phyloP scores from a whole-genome alignment of 2,888 invertebrate genomes.

The Pinctada fucata region DNA sequence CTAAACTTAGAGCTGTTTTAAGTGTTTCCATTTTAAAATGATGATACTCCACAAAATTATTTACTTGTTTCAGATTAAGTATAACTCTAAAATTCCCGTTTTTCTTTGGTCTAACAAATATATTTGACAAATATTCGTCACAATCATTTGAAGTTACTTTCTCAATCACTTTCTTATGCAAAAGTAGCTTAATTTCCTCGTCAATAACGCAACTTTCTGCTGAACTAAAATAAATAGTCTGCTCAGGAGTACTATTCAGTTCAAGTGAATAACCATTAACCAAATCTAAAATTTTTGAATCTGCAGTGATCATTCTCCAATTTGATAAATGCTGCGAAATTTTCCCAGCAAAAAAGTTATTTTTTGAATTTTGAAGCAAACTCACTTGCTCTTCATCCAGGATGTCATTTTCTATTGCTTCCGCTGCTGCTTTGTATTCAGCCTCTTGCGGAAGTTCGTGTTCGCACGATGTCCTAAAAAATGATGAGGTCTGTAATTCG shows the following conservation, averaged over 20 bases:
- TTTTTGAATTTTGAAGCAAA: background rate
- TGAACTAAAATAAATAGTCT: background rate
- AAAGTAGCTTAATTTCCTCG: too few species aligned
- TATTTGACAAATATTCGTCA: conserved; percentile 29
- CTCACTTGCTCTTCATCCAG: conserved; percentile 12
- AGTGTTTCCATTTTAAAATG: conserved; percentile 49
- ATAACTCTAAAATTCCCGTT: conserved; percentile 35
- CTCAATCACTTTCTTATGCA: too few species aligned
- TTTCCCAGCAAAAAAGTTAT: conserved; percentile 27
- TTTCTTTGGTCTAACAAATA: conserved; percentile 32
- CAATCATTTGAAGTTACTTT: conserved; percentile 7
- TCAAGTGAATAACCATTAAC: conserved; percentile 30
- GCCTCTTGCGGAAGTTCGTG: conserved; percentile 2
- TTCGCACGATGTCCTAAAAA: conserved; percentile 15
- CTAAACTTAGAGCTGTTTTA: conserved; percentile 28
- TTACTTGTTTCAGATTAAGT: conserved; percentile 34
- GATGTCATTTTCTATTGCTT: conserved; percentile 14
- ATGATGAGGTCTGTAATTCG: too few species aligned
- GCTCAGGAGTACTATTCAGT: conserved; percentile 13
- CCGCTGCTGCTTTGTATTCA: too few species aligned
- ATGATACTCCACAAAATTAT: conserved; percentile 36
- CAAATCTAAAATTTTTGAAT: conserved; percentile 27
- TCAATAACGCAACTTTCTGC: background rate
- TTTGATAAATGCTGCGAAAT: conserved; percentile 13
- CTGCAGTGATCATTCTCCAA: conserved; percentile 22